These are phyloP conservation scores for Peromyscus leucopus DNA, from an alignment of 2,113 vertebrate species.

Conservation along the genomic window DNA sequence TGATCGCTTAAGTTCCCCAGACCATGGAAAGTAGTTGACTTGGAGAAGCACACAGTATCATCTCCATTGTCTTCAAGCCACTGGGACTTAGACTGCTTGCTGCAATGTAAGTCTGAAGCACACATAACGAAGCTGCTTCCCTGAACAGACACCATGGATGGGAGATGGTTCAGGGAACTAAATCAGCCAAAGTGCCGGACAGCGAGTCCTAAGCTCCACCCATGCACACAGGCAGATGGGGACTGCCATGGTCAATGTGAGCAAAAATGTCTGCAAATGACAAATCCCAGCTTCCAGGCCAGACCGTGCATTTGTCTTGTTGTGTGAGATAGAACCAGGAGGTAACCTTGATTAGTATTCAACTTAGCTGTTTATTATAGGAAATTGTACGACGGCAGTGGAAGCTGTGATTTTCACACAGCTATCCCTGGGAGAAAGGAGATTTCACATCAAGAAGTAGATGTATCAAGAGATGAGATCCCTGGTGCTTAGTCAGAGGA, in stretches of 20 bases:
- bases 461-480: conserved; percentile 62
- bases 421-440: conserved; percentile 69
- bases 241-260: conserved; percentile 63
- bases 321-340: conserved; percentile 85
- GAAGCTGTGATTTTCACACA: conserved; percentile 79
- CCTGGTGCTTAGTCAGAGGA: conserved; percentile 56
- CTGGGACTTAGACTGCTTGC: conserved; percentile 80
- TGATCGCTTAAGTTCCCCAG: conserved; percentile 76
- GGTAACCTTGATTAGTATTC: conserved; percentile 84
- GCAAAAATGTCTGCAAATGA: conserved; percentile 84
- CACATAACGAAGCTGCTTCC: conserved; percentile 46
- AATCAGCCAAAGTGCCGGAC: conserved; percentile 56
- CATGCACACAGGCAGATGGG: neutral
- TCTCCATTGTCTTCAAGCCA: conserved; percentile 82
- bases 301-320: conserved; percentile 85
- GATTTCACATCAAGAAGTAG: conserved; percentile 81
- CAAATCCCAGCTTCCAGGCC: conserved; percentile 83
- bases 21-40: conserved; percentile 79
- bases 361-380: conserved; percentile 84
- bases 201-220: conserved; percentile 61
- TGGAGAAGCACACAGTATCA: conserved; percentile 79
- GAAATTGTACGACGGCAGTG: conserved; percentile 79
- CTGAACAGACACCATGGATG: conserved; percentile 57
- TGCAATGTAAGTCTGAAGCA: conserved; percentile 84
- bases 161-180: conserved; percentile 55